phyloP scores from a whole-genome alignment of 2,797 vertebrate species.

The Sebastes baramenuke region DNA sequence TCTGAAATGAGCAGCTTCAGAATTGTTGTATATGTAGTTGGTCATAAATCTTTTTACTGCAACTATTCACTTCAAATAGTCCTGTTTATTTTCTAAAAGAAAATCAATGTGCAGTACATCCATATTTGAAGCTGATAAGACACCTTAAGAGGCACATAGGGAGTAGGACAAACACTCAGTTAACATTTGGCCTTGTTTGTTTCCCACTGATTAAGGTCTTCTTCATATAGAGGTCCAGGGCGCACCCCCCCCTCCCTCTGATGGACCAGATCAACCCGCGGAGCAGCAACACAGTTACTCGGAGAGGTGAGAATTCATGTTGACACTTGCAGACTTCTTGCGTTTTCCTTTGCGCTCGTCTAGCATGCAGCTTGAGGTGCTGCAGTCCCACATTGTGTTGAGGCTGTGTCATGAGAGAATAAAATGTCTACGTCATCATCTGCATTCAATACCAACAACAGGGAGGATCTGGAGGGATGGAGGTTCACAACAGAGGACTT shows the following conservation, averaged over 20 bases:
- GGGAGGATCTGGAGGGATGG: slow-evolving; percentile 62
- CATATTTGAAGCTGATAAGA: not conserved
- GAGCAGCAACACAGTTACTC: not conserved
- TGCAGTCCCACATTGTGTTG: slow-evolving; percentile 39
- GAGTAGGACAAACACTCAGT: not conserved
- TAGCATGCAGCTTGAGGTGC: slow-evolving; percentile 34
- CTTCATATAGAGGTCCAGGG: not conserved
- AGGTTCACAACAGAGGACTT: slow-evolving; percentile 35
- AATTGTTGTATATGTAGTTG: not conserved
- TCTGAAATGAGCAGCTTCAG: not conserved
- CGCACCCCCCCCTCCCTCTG: not conserved
- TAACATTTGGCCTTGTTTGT: not conserved
- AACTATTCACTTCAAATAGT: not conserved
- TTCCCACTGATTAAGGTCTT: not conserved
- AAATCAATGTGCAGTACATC: not conserved
- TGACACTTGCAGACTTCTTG: not conserved
- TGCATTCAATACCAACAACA: slow-evolving; percentile 48
- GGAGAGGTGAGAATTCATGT: not conserved
- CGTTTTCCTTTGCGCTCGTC: not conserved
- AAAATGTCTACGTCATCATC: slow-evolving; percentile 41
- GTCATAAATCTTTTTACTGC: not conserved
- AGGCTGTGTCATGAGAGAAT: slow-evolving; percentile 45
- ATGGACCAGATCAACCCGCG: not conserved
- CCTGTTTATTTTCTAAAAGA: not conserved
- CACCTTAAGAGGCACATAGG: not conserved